Conservation (phyloP, 1,140 invertebrate genomes). For the Drosophila arawakana region DNA sequence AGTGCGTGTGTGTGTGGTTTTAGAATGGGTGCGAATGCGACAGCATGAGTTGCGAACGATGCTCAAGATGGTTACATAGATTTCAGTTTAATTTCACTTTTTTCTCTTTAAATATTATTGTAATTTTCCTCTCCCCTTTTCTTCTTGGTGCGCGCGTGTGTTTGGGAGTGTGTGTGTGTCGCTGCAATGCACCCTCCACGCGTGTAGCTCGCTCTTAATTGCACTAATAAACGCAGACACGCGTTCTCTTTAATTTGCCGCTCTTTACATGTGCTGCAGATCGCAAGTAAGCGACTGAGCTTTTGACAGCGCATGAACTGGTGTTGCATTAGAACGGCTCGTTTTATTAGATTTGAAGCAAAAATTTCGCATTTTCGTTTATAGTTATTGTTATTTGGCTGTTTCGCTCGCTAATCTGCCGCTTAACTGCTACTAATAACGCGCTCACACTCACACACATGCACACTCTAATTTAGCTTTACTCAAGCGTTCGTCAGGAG, state of each 20-base stretch:
- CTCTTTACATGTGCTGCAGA: neutral
- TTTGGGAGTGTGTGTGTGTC: neutral
- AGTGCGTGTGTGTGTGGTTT: neutral
- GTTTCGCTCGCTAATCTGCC: slow-evolving; percentile 32
- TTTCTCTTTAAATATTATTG: slow-evolving; percentile 45
- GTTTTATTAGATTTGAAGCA: slow-evolving; percentile 41
- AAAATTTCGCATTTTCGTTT: slow-evolving; percentile 53
- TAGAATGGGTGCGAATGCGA: neutral
- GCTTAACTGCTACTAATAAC: slow-evolving; percentile 31
- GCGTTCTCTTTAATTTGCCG: neutral
- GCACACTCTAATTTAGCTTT: slow-evolving; percentile 4
- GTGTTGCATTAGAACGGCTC: slow-evolving; percentile 5
- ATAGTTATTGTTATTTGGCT: slow-evolving; percentile 45
- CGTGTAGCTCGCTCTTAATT: slow-evolving; percentile 39
- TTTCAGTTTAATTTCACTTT: slow-evolving; percentile 59
- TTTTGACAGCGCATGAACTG: neutral
- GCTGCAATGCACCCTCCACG: neutral
- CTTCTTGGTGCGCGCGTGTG: slow-evolving; percentile 1
- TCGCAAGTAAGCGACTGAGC: neutral
- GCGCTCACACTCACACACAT: neutral
- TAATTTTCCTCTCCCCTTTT: slow-evolving; percentile 24
- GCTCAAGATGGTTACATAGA: slow-evolving; percentile 32
- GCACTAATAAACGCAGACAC: slow-evolving; percentile 37
- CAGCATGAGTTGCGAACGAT: slow-evolving; percentile 2
- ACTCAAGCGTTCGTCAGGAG: neutral